Evolutionary conservation across 1,140 invertebrate genomes (phyloP).

Genomic region (Teleopsis dalmanni): DNA sequence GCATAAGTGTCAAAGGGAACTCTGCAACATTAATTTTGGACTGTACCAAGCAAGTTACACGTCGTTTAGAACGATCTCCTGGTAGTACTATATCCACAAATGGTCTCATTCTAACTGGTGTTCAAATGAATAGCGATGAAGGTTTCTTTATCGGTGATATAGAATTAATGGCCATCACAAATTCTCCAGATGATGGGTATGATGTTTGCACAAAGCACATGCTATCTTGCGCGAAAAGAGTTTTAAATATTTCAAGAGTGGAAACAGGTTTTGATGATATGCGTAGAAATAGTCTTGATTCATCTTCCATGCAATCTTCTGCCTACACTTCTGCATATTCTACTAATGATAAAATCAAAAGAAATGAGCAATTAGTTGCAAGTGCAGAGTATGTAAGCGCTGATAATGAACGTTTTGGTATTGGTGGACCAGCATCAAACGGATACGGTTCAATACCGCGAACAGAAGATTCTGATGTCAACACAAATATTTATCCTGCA

Average conservation of each 20-base stretch:
- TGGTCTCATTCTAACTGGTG: conserved; percentile 65
- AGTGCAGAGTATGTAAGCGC: not conserved
- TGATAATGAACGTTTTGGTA: not conserved
- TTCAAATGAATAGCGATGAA: conserved; percentile 59
- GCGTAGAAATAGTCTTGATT: not conserved
- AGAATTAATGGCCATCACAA: conserved; percentile 63
- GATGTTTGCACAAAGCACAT: conserved; percentile 63
- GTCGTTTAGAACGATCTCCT: conserved; percentile 49
- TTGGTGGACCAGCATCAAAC: not conserved
- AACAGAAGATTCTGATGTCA: not conserved
- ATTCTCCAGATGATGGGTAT: conserved; percentile 69
- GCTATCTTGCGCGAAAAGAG: conserved; percentile 50
- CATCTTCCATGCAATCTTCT: too few species aligned
- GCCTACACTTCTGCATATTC: too few species aligned
- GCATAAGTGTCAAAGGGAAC: conserved; percentile 69
- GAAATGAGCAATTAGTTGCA: not conserved
- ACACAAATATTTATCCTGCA: not conserved
- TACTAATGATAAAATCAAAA: too few species aligned
- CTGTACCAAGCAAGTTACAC: conserved; percentile 55
- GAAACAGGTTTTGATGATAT: not conserved
- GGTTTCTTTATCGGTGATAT: conserved; percentile 58
- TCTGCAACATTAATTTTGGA: conserved; percentile 65
- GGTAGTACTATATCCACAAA: conserved; percentile 54
- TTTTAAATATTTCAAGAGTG: not conserved
- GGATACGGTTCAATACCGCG: not conserved